These are phyloP conservation scores for Apteryx mantelli DNA, from an alignment of 2,113 vertebrate genomes.

Conservation along the genomic window DNA sequence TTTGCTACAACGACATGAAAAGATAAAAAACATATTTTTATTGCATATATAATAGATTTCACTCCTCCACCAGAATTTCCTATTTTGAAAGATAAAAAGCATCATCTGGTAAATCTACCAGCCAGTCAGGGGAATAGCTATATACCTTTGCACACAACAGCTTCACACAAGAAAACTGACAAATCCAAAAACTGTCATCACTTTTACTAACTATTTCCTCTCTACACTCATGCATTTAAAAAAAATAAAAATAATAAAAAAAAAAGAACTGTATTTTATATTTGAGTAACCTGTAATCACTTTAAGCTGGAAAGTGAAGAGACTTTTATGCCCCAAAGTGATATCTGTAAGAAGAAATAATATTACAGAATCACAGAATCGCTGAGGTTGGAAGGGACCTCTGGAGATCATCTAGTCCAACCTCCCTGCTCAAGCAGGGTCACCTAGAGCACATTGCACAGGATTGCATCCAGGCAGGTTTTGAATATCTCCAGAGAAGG, in stretches of 20 bases:
- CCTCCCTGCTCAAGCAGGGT: no score
- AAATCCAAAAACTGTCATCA: neutral
- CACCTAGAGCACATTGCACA: no score
- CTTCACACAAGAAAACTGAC: neutral
- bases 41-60: neutral
- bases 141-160: neutral
- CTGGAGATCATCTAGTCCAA: no score
- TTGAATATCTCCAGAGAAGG: no score
- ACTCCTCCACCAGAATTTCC: neutral
- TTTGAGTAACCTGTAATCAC: neutral
- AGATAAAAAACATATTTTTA: neutral
- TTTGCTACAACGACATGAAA: neutral
- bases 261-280: neutral
- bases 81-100: neutral
- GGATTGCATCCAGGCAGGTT: no score
- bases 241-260: no score
- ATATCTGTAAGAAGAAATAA: neutral
- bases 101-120: neutral
- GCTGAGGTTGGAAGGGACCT: no score
- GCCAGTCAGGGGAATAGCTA: neutral
- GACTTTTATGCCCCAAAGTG: neutral
- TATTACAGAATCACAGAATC: no score
- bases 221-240: neutral
- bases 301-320: neutral
- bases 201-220: neutral